phyloP scores from a whole-genome alignment of 2,888 invertebrate genomes.

The Raillietiella orientalis region DNA sequence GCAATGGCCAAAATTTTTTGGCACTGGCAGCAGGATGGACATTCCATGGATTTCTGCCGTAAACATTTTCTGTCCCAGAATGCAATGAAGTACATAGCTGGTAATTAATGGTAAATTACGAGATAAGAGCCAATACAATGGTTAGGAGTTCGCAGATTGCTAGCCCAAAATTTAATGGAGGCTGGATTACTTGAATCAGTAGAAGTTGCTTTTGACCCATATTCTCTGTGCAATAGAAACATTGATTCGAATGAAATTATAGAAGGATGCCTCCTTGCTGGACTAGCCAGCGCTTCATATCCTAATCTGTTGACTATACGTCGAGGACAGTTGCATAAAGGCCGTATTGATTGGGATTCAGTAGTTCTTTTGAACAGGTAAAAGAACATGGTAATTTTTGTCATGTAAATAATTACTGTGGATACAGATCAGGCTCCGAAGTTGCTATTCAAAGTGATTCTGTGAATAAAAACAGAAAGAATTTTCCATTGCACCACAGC shows the following conservation, averaged over 20 bases:
- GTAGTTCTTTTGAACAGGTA: neutral
- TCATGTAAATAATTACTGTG: slow-evolving; percentile 2
- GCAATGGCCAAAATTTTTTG: slow-evolving; percentile 22
- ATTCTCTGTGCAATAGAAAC: slow-evolving; percentile 14
- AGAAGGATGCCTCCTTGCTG: slow-evolving; percentile 21
- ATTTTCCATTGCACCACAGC: slow-evolving; percentile 17
- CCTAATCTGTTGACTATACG: too few species aligned
- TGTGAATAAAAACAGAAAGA: slow-evolving; percentile 21
- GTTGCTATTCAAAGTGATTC: slow-evolving; percentile 26
- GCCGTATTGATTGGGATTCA: too few species aligned
- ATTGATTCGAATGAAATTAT: slow-evolving; percentile 22
- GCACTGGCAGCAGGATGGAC: slow-evolving; percentile 10
- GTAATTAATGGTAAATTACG: slow-evolving; percentile 12
- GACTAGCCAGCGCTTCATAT: slow-evolving; percentile 21
- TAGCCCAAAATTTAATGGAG: slow-evolving; percentile 6
- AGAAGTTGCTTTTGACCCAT: slow-evolving; percentile 20
- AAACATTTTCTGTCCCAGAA: slow-evolving; percentile 16
- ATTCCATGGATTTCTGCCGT: slow-evolving; percentile 15
- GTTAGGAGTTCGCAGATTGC: slow-evolving; percentile 6
- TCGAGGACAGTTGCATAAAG: slow-evolving; percentile 21
- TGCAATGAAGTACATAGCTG: slow-evolving; percentile 18
- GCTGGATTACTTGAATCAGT: slow-evolving; percentile 11
- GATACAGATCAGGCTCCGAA: slow-evolving; percentile 19
- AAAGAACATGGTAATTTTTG: neutral
- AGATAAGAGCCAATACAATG: neutral